Evolutionary conservation across 2,797 vertebrate species (phyloP), one percentile per base, ranked within the genome.

Genomic region (Paguma larvata): DNA sequence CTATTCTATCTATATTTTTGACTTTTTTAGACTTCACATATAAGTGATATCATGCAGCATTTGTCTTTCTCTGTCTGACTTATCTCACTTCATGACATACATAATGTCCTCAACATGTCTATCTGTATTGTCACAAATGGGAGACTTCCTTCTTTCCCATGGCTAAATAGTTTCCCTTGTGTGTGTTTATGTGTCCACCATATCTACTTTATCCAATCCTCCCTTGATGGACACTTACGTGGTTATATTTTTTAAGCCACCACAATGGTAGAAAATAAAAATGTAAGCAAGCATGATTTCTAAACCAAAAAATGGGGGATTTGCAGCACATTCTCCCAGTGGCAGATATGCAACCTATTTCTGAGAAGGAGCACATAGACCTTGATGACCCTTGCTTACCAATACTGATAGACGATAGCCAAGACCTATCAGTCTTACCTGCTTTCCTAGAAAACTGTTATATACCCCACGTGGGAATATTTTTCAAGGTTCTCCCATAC

Each of bases 401-500:
- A 38, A 53, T 44, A 72, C 46, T 51, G 48, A 38, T 3, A 51
- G 21, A 68, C 10, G 63, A 51, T 4, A 67, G n/a, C 23, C 34
- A 63, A 34, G 13, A 92, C 6, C 59, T 77, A 14, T 59, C 77
- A 9, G 73, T 86, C 38, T 90, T 82, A 38, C 10, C 46, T 67
- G 19, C 27, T 79, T 87, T 83, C 46, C n/a, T 67, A 32, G 75
- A 53, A 96, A 72, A 48, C 25, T 62, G 11, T 44, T 59, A 19
- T 44, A 85, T 15, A 78, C 3, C 6, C 38, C 46, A 62, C 1
- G 25, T 78, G 46, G 53, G 14, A 86, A 89, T 72, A 51, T 83
- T 65, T 96, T 89, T 89, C n/a, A 34, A 95, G n/a, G 5, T 14
- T 65, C 51, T 95, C 70, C n/a, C 46, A 67, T 72, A 67, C 80